Conservation (phyloP, 2,113 vertebrate species). For the Hemiscyllium ocellatum region DNA sequence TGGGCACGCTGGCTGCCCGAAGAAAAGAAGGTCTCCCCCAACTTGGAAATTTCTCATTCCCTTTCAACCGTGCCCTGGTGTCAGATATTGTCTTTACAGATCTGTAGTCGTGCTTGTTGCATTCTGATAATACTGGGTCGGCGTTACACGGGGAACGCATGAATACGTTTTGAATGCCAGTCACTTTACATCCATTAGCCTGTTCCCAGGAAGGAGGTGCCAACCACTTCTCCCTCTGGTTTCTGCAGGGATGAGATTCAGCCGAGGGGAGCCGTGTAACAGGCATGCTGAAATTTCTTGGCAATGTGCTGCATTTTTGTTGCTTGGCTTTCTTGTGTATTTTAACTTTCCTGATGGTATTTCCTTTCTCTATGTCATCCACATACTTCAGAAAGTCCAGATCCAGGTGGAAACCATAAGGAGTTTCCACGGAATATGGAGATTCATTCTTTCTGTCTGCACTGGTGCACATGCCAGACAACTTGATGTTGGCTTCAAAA, state of each 20-base stretch:
- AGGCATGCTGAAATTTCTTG: conserved; percentile 89
- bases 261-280: conserved; percentile 59
- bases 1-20: conserved; percentile 85
- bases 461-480: conserved; percentile 40
- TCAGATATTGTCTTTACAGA: conserved; percentile 52
- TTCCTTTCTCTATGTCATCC: conserved; percentile 95
- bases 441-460: conserved; percentile 71
- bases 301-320: conserved; percentile 88
- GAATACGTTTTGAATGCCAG: conserved; percentile 64
- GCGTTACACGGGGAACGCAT: conserved; percentile 47
- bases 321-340: conserved; percentile 82
- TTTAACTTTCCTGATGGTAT: conserved; percentile 87
- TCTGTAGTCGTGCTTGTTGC: conserved; percentile 46
- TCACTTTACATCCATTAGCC: conserved; percentile 62
- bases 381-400: conserved; percentile 97
- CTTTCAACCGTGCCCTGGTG: conserved; percentile 44
- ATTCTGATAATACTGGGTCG: conserved; percentile 43
- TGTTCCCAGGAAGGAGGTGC: conserved; percentile 61
- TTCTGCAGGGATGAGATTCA: conserved; percentile 30
- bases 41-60: conserved; percentile 49
- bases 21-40: conserved; percentile 75
- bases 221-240: conserved; percentile 66
- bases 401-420: conserved; percentile 92
- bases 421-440: conserved; percentile 92
- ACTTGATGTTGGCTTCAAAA: conserved; percentile 20